Percentiles rank a stretch among this genome's conserved stretches.
These are phyloP conservation scores for Peribatodes rhomboidaria DNA, from an alignment of 2,888 invertebrate species.

Conservation along the genomic window DNA sequence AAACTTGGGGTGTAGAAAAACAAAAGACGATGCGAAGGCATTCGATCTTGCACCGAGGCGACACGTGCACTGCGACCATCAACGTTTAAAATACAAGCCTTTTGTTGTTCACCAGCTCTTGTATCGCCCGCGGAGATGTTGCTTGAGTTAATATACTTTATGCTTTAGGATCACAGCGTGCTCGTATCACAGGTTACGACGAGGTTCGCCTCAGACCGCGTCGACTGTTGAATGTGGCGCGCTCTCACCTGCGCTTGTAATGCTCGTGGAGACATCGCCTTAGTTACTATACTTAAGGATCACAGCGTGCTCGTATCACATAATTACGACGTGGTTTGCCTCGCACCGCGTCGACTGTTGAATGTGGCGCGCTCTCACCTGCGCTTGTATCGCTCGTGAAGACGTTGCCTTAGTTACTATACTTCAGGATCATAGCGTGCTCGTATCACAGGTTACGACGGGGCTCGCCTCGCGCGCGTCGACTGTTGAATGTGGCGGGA, in stretches of 20 bases:
- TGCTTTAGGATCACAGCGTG: conserved; percentile 1
- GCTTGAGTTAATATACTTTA: conserved; percentile 10
- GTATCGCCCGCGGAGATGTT: background rate
- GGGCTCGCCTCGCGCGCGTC: background rate
- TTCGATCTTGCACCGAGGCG: too few relatives aligned
- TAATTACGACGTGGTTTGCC: background rate
- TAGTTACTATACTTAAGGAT: conserved; percentile 12
- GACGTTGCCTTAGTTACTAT: conserved; percentile 7
- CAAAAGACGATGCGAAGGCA: too few relatives aligned
- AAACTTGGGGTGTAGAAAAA: too few relatives aligned
- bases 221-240: background rate
- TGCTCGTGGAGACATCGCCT: background rate
- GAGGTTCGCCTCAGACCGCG: background rate
- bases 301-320: too few relatives aligned
- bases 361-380: too few relatives aligned
- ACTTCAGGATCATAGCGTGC: conserved; percentile 3
- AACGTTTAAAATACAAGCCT: too few relatives aligned
- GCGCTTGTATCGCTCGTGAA: background rate
- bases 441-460: background rate
- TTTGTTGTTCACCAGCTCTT: background rate
- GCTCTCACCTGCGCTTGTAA: background rate
- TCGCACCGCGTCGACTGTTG: background rate
- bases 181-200: too few relatives aligned
- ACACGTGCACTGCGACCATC: too few relatives aligned
- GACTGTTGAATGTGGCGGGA: background rate